These are phyloP conservation scores for Hyperoplus immaculatus DNA, from an alignment of 2,797 vertebrate species.

Conservation along the genomic window DNA sequence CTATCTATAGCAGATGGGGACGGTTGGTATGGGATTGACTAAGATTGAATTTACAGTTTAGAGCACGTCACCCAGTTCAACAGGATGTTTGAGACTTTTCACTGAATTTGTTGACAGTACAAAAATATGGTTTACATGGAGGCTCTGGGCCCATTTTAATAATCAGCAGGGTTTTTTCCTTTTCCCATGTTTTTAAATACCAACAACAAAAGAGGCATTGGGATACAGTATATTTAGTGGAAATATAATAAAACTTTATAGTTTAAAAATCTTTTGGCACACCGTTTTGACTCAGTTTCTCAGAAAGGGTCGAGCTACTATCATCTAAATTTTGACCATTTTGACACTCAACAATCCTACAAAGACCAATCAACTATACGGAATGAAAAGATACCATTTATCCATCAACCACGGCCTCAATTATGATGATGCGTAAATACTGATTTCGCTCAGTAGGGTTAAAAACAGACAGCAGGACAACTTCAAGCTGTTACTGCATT, in stretches of 20 bases:
- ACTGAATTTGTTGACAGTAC: neutral
- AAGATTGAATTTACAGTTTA: neutral
- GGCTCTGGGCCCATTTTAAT: neutral
- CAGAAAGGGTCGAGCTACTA: neutral
- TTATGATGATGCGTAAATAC: neutral
- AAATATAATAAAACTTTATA: neutral
- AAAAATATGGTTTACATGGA: neutral
- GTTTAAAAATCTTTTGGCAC: neutral
- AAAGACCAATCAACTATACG: neutral
- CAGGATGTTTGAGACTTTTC: neutral
- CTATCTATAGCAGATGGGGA: neutral
- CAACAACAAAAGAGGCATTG: neutral
- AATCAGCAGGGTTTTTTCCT: neutral
- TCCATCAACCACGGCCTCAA: neutral
- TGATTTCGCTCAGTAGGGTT: no score
- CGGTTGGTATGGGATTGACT: neutral
- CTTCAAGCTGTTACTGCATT: neutral
- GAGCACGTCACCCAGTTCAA: neutral
- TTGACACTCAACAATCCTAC: neutral
- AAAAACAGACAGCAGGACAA: neutral
- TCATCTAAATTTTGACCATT: no score
- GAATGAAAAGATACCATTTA: neutral
- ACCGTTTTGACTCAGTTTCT: no score
- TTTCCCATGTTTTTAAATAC: neutral
- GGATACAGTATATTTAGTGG: neutral